phyloP scores from a whole-genome alignment of 2,113 vertebrate species.

The Uria lomvia region DNA sequence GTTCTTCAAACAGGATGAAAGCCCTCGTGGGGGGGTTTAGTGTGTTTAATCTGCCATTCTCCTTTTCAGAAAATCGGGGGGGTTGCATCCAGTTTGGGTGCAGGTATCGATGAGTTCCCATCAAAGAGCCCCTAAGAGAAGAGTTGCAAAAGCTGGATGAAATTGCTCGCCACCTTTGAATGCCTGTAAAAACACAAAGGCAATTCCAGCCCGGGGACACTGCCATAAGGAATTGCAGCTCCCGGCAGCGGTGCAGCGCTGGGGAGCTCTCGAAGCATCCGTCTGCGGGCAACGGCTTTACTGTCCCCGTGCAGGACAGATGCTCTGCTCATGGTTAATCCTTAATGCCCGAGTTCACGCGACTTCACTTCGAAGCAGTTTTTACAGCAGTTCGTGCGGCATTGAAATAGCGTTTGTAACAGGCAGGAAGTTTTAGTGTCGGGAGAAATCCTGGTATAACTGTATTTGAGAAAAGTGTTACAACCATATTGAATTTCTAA shows the following conservation, averaged over 20 bases:
- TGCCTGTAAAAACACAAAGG: not conserved
- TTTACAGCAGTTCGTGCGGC: not conserved
- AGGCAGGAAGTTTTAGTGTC: not conserved
- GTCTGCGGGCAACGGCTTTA: not conserved
- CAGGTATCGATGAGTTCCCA: not conserved
- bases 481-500: not conserved
- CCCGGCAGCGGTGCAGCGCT: rapidly evolving
- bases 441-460: not conserved
- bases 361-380: not conserved
- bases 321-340: not conserved
- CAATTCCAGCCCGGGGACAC: not conserved
- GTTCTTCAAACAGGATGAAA: not conserved
- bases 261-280: not conserved
- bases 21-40: too few relatives aligned
- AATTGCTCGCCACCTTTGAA: not conserved
- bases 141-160: not conserved
- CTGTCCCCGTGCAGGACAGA: not conserved
- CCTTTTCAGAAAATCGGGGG: not conserved
- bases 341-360: rapidly evolving
- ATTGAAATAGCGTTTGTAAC: not conserved
- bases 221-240: not conserved
- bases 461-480: not conserved
- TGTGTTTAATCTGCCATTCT: not conserved
- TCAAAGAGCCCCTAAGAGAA: not conserved
- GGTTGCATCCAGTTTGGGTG: not conserved